Conservation (phyloP, 2,888 invertebrate genomes). For the Oscheius sp. region DNA sequence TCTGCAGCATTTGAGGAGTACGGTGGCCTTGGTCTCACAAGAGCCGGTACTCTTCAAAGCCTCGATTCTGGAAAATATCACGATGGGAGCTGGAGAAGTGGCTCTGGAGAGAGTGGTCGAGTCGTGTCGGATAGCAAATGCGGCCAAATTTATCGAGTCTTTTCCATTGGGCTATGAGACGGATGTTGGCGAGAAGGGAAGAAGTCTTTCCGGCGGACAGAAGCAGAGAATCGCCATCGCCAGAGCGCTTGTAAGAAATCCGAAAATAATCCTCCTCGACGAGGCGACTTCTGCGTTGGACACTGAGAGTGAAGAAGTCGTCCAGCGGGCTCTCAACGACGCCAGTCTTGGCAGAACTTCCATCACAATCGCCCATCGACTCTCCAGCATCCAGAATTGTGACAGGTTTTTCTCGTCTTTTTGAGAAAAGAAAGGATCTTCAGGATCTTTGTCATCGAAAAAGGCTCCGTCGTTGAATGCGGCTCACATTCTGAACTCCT, state of each 20-base stretch:
- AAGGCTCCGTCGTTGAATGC: constrained; percentile 38
- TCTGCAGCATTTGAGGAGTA: constrained; percentile 43
- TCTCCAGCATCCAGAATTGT: constrained; percentile 32
- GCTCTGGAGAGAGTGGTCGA: constrained; percentile 33
- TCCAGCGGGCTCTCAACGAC: constrained; percentile 37
- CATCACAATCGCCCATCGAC: constrained; percentile 44
- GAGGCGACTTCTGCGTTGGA: constrained; percentile 53
- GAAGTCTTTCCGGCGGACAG: constrained; percentile 47
- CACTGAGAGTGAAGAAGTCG: constrained; percentile 42
- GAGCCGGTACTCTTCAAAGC: constrained; percentile 55
- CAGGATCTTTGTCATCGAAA: constrained; percentile 46
- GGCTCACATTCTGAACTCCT: constrained; percentile 53
- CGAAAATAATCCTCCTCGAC: constrained; percentile 48
- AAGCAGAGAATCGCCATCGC: constrained; percentile 54
- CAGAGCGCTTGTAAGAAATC: constrained; percentile 43
- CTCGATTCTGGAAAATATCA: constrained; percentile 42
- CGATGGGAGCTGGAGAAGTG: constrained; percentile 37
- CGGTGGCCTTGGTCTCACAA: constrained; percentile 55
- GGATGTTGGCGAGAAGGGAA: constrained; percentile 30
- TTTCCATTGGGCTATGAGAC: constrained; percentile 46
- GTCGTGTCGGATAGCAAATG: constrained; percentile 45
- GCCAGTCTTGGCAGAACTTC: constrained; percentile 42
- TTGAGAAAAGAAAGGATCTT: neutral
- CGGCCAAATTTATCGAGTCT: constrained; percentile 43
- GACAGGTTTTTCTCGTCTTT: constrained; percentile 31